A percentile compares a stretch with the other conserved stretches of the same genome.
phyloP scores from a whole-genome alignment of 2,888 invertebrate species.

The Cynaeus angustus region DNA sequence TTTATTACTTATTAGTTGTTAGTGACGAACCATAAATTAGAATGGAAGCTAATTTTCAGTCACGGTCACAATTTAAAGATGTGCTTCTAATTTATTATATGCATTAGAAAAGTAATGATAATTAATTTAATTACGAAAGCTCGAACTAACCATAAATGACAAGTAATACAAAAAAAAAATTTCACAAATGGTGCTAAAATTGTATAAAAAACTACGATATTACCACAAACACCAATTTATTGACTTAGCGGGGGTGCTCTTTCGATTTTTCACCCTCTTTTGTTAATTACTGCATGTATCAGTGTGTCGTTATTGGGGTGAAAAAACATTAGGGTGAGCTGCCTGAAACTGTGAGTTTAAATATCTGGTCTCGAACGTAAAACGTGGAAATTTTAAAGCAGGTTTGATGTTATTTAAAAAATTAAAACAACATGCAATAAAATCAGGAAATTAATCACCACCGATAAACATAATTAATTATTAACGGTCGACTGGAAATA shows the following conservation, averaged over 20 bases:
- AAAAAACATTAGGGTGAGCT: conserved; percentile 11
- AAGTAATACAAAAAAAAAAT: background rate
- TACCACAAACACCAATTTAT: conserved; percentile 27
- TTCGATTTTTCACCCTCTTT: conserved; percentile 27
- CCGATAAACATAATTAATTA: background rate
- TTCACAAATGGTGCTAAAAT: conserved; percentile 2
- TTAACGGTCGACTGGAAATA: conserved; percentile 1
- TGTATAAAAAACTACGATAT: conserved; percentile 4
- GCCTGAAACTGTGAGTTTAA: background rate
- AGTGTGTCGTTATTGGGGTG: conserved; percentile 28
- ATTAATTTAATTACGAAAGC: background rate
- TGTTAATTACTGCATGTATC: conserved; percentile 25
- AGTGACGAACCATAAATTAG: conserved; percentile 14
- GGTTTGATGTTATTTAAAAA: too few relatives aligned
- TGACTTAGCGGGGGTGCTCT: conserved; percentile 19
- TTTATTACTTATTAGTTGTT: conserved; percentile 5
- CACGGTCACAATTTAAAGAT: conserved; percentile 3
- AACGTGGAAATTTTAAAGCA: too few relatives aligned
- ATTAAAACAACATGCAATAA: background rate
- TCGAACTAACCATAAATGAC: too few relatives aligned
- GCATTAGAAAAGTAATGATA: background rate
- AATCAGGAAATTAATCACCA: background rate
- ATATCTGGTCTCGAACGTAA: too few relatives aligned
- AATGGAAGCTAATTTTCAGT: background rate
- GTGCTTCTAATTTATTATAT: background rate